Evolutionary conservation across 2,797 vertebrate species (phyloP).

Genomic region (Coracias cyanogaster): DNA sequence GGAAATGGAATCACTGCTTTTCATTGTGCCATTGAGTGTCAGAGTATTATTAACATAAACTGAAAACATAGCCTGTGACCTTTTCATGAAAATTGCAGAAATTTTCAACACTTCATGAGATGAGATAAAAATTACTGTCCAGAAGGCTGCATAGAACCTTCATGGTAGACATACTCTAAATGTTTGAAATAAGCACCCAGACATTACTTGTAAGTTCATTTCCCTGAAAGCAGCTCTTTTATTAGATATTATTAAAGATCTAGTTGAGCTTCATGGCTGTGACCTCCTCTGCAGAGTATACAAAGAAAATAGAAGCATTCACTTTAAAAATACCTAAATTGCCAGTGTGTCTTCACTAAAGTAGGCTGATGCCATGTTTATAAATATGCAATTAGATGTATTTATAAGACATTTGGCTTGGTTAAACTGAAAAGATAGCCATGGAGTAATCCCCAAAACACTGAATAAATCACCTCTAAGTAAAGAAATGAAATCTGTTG

Average conservation of each 20-base stretch:
- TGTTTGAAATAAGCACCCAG: not conserved
- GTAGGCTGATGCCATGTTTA: not conserved
- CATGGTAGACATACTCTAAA: not conserved
- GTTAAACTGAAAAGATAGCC: not conserved
- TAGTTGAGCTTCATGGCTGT: not conserved
- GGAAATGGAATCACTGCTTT: not conserved
- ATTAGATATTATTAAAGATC: not conserved
- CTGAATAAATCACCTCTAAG: not conserved
- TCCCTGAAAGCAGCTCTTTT: not conserved
- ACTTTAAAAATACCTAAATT: not conserved
- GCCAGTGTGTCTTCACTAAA: not conserved
- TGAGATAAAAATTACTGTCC: not conserved
- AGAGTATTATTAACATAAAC: not conserved
- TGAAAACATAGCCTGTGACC: not conserved
- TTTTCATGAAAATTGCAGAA: not conserved
- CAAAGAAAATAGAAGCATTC: not conserved
- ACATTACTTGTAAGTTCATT: not conserved
- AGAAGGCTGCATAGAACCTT: not conserved
- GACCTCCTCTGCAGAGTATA: not conserved
- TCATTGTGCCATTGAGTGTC: not conserved
- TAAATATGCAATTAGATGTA: not conserved
- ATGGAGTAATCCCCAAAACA: not conserved
- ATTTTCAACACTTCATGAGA: not conserved
- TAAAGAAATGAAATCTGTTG: not conserved
- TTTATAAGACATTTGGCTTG: not conserved